Conservation (phyloP, 1,140 invertebrate genomes). For the Aplysia californica region DNA sequence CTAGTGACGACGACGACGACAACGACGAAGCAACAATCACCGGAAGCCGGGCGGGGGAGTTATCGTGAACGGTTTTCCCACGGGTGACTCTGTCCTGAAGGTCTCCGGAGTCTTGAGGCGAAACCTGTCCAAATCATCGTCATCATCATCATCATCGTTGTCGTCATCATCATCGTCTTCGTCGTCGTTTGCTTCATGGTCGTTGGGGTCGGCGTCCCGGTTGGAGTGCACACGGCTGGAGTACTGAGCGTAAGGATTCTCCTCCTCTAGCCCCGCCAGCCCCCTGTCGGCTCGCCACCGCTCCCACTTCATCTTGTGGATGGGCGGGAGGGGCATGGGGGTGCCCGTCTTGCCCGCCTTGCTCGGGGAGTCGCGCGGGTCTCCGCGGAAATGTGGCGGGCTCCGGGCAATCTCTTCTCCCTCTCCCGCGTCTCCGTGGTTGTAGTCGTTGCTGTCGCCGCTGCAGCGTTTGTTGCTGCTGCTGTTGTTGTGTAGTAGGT, state of each 20-base stretch:
- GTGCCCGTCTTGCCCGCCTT: not conserved
- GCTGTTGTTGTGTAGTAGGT: not conserved
- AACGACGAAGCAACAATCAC: no score
- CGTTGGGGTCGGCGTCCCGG: no score
- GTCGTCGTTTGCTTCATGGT: not conserved
- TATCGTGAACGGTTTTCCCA: not conserved
- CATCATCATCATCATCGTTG: not conserved
- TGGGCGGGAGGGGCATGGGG: not conserved
- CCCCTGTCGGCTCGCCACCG: no score
- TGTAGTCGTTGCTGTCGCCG: no score
- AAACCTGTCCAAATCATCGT: not conserved
- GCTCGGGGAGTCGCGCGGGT: not conserved
- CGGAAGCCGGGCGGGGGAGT: not conserved
- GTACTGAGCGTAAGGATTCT: no score
- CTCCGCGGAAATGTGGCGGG: no score
- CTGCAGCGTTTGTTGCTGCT: not conserved
- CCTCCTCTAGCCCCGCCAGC: no score
- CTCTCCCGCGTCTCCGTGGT: no score
- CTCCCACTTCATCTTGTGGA: no score
- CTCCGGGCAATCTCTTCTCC: no score
- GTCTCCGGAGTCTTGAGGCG: not conserved
- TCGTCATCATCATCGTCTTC: not conserved
- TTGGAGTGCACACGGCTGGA: not conserved
- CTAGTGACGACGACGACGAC: no score
- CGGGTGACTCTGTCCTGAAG: not conserved